Conservation (phyloP, 2,888 invertebrate species). For the Tortrix viridana region DNA sequence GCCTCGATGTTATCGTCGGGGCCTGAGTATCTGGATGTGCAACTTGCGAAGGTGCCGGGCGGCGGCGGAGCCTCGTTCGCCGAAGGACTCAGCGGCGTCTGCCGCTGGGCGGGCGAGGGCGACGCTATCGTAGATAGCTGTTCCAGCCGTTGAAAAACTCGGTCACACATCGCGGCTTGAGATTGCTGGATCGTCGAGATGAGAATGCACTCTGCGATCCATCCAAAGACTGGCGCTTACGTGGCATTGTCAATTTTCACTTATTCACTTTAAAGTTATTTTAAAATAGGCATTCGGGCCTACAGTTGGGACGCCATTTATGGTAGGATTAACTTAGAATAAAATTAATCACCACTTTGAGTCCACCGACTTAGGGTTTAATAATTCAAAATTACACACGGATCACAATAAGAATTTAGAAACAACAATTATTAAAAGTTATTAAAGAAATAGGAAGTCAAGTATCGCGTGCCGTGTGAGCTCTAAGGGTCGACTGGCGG, state of each 20-base stretch:
- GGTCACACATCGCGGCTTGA: not conserved
- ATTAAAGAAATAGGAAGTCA: too few species aligned
- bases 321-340: too few species aligned
- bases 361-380: too few species aligned
- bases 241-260: not conserved
- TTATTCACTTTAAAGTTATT: not conserved
- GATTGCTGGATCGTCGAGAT: not conserved
- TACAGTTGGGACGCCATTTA: conserved; percentile 1
- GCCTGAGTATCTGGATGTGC: not conserved
- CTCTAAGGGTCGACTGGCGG: too few species aligned
- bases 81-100: not conserved
- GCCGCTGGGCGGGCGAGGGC: not conserved
- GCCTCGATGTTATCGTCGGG: not conserved
- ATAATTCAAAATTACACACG: too few species aligned
- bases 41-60: not conserved
- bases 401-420: too few species aligned
- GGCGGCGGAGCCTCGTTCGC: conserved; percentile 1
- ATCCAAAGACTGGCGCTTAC: not conserved
- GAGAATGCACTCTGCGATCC: not conserved
- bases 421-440: too few species aligned
- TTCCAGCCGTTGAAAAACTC: not conserved
- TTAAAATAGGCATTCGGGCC: not conserved
- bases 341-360: too few species aligned
- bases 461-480: too few species aligned
- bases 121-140: not conserved